A percentile compares a stretch with the other conserved stretches of the same genome.
Conservation (phyloP, 2,113 vertebrate species). For the Danionella cerebrum region DNA sequence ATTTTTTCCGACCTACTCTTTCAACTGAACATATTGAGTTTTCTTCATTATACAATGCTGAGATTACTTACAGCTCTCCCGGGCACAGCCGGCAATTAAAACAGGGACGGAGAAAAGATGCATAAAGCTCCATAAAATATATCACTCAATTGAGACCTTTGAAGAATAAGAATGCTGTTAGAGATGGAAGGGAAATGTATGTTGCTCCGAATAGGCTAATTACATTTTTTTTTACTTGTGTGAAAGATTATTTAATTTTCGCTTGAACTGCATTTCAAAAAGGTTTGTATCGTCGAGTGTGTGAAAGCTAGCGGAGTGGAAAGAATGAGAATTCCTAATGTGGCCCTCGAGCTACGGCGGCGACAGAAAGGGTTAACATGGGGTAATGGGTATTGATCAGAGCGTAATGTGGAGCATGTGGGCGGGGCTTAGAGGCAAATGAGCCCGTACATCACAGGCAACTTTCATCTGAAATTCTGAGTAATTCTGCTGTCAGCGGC, state of each 20-base stretch:
- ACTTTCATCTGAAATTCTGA: not conserved
- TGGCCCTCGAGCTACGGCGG: not conserved
- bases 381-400: constrained; percentile 29
- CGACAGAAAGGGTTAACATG: constrained; percentile 13
- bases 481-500: constrained; percentile 5
- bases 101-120: not conserved
- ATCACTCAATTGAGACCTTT: constrained; percentile 5
- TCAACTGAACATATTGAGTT: not conserved
- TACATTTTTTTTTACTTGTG: not conserved
- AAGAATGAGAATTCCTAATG: constrained; percentile 1
- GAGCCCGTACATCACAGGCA: not conserved
- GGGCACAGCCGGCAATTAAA: constrained; percentile 2
- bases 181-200: not conserved
- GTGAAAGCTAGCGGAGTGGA: not conserved
- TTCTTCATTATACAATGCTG: constrained; percentile 16
- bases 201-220: not conserved
- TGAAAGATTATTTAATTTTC: not conserved
- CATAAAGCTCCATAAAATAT: not conserved
- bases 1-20: not conserved
- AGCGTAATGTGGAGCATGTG: constrained; percentile 6
- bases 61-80: not conserved
- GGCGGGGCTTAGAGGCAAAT: not conserved
- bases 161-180: not conserved
- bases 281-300: not conserved
- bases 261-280: not conserved